Conservation (phyloP, 2,797 vertebrate species). For the Spatula versicolor region DNA sequence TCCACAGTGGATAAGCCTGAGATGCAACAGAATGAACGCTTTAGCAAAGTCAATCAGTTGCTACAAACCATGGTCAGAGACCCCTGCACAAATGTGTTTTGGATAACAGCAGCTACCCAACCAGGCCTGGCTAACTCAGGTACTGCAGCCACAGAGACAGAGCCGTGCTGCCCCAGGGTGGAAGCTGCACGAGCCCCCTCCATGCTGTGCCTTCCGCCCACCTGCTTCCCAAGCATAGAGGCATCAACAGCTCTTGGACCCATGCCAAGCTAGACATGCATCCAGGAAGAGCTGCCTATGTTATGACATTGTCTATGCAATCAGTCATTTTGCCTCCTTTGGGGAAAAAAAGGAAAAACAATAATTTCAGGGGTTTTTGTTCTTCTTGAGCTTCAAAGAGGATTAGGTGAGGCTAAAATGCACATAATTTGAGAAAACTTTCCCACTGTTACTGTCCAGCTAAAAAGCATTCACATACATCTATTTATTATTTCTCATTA, state of each 20-base stretch:
- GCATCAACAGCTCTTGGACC: not conserved
- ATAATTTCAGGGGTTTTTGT: fast-evolving
- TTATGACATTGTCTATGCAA: not conserved
- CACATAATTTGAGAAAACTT: not conserved
- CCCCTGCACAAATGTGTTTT: not conserved
- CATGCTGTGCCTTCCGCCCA: not conserved
- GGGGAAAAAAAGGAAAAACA: not conserved
- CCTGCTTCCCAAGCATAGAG: not conserved
- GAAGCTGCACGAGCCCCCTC: not conserved
- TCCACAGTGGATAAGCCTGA: not conserved
- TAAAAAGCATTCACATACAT: not conserved
- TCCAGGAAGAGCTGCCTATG: not conserved
- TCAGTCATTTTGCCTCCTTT: not conserved
- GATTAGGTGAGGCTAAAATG: fast-evolving
- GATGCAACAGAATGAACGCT: not conserved
- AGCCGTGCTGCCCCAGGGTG: not conserved
- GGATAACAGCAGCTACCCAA: not conserved
- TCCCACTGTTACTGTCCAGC: not conserved
- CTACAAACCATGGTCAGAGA: not conserved
- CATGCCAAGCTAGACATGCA: not conserved
- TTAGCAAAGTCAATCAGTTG: not conserved
- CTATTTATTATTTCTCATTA: not conserved
- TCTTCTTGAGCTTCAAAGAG: not conserved
- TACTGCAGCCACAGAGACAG: fast-evolving
- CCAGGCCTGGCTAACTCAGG: not conserved